Evolutionary conservation across 2,797 vertebrate genomes (phyloP), one percentile per base, ranked within the genome.

Genomic region (Taeniopygia guttata): DNA sequence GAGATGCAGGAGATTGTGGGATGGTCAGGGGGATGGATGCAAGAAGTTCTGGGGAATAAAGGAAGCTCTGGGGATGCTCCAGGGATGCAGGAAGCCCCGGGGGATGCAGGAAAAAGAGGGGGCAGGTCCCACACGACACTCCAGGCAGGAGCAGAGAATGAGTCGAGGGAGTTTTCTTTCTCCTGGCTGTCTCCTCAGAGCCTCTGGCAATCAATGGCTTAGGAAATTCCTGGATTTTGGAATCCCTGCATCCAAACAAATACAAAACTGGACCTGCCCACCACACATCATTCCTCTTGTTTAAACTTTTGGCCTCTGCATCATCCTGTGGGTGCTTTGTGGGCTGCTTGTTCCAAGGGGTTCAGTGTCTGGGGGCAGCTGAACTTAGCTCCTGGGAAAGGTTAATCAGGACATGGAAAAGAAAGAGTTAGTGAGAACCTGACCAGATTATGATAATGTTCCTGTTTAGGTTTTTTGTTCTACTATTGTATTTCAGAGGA

Each of bases 221-320:
- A 67, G 32, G 55, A 60, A 80, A 27, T 76, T 72, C 52, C 34
- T 13, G 34, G 34, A 16, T 59, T 80, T 51, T 68, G 64, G 78
- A 34, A 86, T 68, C 27, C 10, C 55, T 64, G 59, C 69, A 40
- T 72, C 32, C 62, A 62, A 78, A 55, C 12, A n/a, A 79, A 36
- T 13, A 7, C 26, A 40, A 36, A 21, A 27, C 8, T 7, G 32
- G 55, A 64, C 20, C 36, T 3, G 9, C 8, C 19, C 87, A 22
- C 38, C 54, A 27, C 16, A 32, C 22, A 48, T 21, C 22, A 3
- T 30, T 40, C 34, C 22, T n/a, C 18, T 38, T 0, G 0, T 38
- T 66, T 36, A 42, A 67, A 22, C 16, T 54, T 56, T 4, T 38
- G 52, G 15, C 26, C 20, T 38, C 54, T 11, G 8, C 42, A 60